Evolutionary conservation across 92 coral and sea anemone species (phyloP).

Genomic region (Chrysogorgia sp.): DNA sequence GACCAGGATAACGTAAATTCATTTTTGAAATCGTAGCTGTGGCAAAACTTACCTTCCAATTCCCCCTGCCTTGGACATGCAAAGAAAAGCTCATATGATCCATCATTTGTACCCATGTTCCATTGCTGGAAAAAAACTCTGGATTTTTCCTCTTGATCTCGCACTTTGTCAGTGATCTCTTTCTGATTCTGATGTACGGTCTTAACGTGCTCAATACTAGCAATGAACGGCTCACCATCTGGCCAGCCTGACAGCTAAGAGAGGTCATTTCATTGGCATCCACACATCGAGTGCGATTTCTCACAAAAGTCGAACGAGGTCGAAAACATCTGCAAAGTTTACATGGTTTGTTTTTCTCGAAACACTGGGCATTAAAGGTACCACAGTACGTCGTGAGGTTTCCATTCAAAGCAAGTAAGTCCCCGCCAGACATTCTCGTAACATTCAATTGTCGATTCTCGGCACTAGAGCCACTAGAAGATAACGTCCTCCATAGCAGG

Average conservation of each 20-base stretch:
- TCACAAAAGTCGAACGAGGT: neutral
- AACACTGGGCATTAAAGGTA: neutral
- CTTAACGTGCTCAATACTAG: neutral
- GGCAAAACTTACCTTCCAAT: neutral
- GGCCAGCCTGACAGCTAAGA: conserved; percentile 1
- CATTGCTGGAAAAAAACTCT: neutral
- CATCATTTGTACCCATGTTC: neutral
- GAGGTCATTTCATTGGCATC: neutral
- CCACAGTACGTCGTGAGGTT: neutral
- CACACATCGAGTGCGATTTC: neutral
- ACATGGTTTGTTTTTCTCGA: neutral
- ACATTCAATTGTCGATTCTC: neutral
- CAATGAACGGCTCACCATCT: neutral
- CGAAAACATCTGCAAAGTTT: conserved; percentile 10
- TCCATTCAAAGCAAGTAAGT: neutral
- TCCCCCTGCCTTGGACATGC: neutral
- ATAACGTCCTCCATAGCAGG: neutral
- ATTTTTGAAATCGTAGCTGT: neutral
- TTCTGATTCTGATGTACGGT: neutral
- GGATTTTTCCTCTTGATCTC: neutral
- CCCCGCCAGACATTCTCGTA: conserved; percentile 16
- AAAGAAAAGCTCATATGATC: conserved; percentile 10
- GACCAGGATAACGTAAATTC: conserved; percentile 7
- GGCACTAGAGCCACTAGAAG: too few species aligned
- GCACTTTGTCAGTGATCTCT: neutral